Conservation (phyloP, 2,888 invertebrate genomes). For the Mythimna lalbum region DNA sequence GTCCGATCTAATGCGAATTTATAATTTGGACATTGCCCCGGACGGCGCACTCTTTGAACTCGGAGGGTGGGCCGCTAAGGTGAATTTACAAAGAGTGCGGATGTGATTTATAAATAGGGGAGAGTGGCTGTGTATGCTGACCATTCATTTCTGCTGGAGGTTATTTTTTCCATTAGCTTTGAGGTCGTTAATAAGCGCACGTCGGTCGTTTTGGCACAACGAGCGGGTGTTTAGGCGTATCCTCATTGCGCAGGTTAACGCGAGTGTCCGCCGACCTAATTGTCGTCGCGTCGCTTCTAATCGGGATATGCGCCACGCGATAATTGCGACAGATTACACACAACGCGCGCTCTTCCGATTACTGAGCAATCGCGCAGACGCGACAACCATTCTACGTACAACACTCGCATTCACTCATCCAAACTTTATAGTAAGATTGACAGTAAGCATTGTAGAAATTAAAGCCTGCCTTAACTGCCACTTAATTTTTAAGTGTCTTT, state of each 20-base stretch:
- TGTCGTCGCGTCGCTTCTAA: constrained; percentile 87
- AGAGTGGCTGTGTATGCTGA: constrained; percentile 74
- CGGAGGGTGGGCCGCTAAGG: constrained; percentile 80
- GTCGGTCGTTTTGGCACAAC: constrained; percentile 80
- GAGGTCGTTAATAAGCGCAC: constrained; percentile 78
- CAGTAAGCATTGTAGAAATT: constrained; percentile 16
- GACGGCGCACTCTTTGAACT: constrained; percentile 88
- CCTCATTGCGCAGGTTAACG: constrained; percentile 89
- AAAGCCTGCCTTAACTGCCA: constrained; percentile 20
- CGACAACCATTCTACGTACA: constrained; percentile 36
- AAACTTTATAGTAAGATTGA: constrained; percentile 19
- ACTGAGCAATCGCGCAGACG: constrained; percentile 44
- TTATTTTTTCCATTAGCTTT: constrained; percentile 80
- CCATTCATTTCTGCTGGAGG: constrained; percentile 78
- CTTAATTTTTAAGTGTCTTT: constrained; percentile 38
- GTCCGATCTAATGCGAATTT: constrained; percentile 91
- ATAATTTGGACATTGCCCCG: constrained; percentile 90
- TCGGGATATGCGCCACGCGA: constrained; percentile 90
- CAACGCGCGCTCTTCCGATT: constrained; percentile 63
- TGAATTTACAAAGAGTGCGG: constrained; percentile 87
- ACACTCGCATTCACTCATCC: background rate
- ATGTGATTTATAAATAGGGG: constrained; percentile 88
- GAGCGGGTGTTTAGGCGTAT: constrained; percentile 87
- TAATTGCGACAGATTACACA: constrained; percentile 88
- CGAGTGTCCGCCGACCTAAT: constrained; percentile 90